These are phyloP conservation scores for Chloroclystis v-ata DNA, from an alignment of 2,888 invertebrate species.

Conservation along the genomic window DNA sequence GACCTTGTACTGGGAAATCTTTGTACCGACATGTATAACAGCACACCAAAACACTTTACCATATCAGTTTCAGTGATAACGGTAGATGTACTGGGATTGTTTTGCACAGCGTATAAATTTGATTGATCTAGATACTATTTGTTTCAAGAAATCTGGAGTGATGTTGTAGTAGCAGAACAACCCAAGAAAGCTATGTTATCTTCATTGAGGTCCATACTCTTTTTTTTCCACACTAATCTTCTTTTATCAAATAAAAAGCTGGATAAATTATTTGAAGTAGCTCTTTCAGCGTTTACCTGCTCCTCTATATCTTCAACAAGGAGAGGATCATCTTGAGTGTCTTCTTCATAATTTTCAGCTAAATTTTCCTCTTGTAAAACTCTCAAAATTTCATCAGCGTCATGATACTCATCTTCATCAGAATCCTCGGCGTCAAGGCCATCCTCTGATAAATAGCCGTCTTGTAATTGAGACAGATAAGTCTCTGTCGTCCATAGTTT, in stretches of 20 bases:
- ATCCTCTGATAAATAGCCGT: too few relatives aligned
- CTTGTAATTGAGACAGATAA: too few relatives aligned
- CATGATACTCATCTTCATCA: background rate
- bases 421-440: background rate
- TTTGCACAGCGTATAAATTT: background rate
- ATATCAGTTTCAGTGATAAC: constrained; percentile 14
- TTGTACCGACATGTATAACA: constrained; percentile 21
- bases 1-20: constrained; percentile 21
- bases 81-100: constrained; percentile 17
- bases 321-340: too few relatives aligned
- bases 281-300: too few relatives aligned
- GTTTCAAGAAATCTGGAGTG: background rate
- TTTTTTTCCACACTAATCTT: too few relatives aligned
- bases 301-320: too few relatives aligned
- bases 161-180: background rate
- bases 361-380: too few relatives aligned
- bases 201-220: too few relatives aligned
- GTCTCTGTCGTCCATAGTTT: too few relatives aligned
- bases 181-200: background rate
- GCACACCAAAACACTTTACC: constrained; percentile 20
- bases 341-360: too few relatives aligned
- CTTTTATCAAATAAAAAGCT: too few relatives aligned
- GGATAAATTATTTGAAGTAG: too few relatives aligned
- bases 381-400: background rate
- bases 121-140: background rate